Conservation (phyloP, 2,888 invertebrate species). For the Drosophila histrio region DNA sequence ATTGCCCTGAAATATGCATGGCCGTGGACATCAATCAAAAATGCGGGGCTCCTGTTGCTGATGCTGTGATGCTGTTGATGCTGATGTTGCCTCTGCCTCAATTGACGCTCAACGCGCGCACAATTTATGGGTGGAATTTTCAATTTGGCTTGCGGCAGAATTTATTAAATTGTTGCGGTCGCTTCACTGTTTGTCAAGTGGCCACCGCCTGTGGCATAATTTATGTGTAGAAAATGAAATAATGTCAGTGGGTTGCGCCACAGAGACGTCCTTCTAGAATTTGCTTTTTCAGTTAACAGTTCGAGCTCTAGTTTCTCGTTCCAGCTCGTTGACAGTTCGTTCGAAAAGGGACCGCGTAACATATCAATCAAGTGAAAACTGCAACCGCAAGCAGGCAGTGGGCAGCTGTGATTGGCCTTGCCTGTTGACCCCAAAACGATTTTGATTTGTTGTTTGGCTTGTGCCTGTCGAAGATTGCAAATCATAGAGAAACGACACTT, state of each 20-base stretch:
- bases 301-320: constrained; percentile 8
- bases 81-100: constrained; percentile 21
- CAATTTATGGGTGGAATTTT: constrained; percentile 64
- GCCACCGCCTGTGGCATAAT: constrained; percentile 56
- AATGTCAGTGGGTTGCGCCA: constrained; percentile 26
- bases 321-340: constrained; percentile 32
- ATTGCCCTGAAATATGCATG: constrained; percentile 45
- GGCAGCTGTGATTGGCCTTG: neutral
- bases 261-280: constrained; percentile 19
- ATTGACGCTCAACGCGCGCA: constrained; percentile 35
- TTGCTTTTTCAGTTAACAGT: neutral
- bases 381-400: constrained; percentile 29
- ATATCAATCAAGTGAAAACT: constrained; percentile 49
- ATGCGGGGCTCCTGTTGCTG: constrained; percentile 34
- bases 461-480: constrained; percentile 32
- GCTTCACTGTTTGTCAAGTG: constrained; percentile 48
- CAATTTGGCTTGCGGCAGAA: constrained; percentile 67
- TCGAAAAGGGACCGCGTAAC: constrained; percentile 12
- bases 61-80: constrained; percentile 15
- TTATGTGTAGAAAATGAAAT: constrained; percentile 63
- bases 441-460: constrained; percentile 60
- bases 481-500: constrained; percentile 38
- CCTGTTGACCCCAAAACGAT: constrained; percentile 10
- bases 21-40: constrained; percentile 71
- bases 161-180: constrained; percentile 73